Base-by-base conservation (phyloP, 2,888 invertebrate genomes). In the Oasisia sp. region DNA sequence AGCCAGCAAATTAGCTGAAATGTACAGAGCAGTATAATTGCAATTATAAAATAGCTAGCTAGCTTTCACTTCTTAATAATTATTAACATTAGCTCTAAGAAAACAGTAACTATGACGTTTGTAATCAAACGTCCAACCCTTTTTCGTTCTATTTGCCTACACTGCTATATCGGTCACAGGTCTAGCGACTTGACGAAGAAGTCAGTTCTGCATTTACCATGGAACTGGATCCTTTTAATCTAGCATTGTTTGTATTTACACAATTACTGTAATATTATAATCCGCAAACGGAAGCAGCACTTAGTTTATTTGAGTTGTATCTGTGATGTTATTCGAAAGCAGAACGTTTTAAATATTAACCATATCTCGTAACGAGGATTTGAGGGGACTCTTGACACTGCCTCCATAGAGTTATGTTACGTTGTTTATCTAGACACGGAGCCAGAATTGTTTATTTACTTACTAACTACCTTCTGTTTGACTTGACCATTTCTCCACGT, bases 231-330 rank as follows among this genome's bases (percentile, higher is more conserved):
- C 74, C n/a, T 7, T 74, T 27, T 74, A 19, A 74, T 74, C n/a
- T 74, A 50, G 74, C n/a, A 74, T 74, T 74, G 74, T 74, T 74
- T 74, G 74, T 27, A 38, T 38, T 38, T 38, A 38, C 38, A 74
- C 74, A 74, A 74, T 50, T 50, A 50, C 50, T 50, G 1, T n/a
- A 74, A n/a, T 74, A n/a, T n/a, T 27, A 74, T 74, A 74, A 74
- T 74, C 74, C 5, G 74, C 7, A 74, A 74, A 74, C 74, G n/a
- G 27, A 74, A 3, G 27, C 74, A 14, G 27, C n/a, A 74, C 74
- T 74, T 74, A 74, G 74, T 74, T 74, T 74, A 74, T 74, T 74
- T 74, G 74, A 74, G 74, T 74, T 74, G 74, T 74, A 27, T n/a
- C n/a, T 74, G 0, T 27, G 50, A 50, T 14, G 74, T 74, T 74